Base-by-base conservation (phyloP, 2,888 invertebrate genomes). In the Brachypalpus laphriformis region DNA sequence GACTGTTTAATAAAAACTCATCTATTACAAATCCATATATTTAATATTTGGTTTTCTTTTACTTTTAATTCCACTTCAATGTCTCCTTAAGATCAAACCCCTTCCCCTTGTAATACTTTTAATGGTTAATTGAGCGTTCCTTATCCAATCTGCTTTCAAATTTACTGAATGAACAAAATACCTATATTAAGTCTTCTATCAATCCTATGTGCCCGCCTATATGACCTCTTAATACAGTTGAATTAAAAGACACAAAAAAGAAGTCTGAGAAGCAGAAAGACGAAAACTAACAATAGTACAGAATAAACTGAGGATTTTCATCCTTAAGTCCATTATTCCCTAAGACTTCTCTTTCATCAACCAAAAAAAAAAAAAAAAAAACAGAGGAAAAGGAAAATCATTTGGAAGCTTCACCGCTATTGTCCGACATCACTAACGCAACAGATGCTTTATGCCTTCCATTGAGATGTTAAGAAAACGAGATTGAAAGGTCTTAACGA, bases 401-500 rank as follows among this genome's bases (percentile, higher is more conserved):
- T 72, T 82, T 56, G 37, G 28, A 28, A 70, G 61, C 56, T 47
- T 61, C 47, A 28, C 47, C 49, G 56, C 56, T 42, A 78, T 83
- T 83, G 78, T 83, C 78, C 72, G 56, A 66, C 63, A 51, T 47
- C 51, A 22, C 63, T 66, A 80, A 70, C 63, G 80, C 78, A 85
- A 80, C 83, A 85, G 83, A 83, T 83, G 78, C 68, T 74, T 83
- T 68, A 72, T 78, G 54, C 78, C 66, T 72, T 63, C 68, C 74
- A 63, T 63, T 61, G 72, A 74, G 56, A 80, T 66, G 51, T 71
- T 76, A 45, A 65, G 75, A 76, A 75, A 81, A 76, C 71, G 75
- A 81, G 70, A 76, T 81, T 85, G 75, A 85, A 71, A 81, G 65
- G 85, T 81, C 75, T 80, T 80, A 74, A 80, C 70, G 80, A 85